Conservation (phyloP, 2,888 invertebrate species). For the Acholoe squamosa region DNA sequence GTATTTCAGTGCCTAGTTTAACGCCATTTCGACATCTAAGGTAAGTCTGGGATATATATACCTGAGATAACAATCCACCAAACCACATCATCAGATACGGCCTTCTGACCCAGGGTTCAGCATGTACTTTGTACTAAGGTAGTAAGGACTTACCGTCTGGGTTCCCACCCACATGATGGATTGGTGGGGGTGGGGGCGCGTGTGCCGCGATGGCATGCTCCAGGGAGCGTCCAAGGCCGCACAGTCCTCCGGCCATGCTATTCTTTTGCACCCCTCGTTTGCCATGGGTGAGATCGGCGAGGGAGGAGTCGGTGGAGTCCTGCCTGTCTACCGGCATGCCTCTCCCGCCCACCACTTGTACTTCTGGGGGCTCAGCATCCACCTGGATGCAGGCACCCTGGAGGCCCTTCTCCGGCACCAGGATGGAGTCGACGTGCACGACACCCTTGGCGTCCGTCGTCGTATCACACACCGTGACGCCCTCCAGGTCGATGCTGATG, state of each 20-base stretch:
- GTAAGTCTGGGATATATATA: no score
- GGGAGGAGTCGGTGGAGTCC: constrained; percentile 7
- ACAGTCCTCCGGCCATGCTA: constrained; percentile 1
- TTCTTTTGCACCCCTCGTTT: neutral
- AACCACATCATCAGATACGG: no score
- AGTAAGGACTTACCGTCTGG: constrained; percentile 40
- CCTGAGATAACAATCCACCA: no score
- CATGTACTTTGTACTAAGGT: neutral
- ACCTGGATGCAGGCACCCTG: constrained; percentile 25
- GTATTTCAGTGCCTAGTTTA: no score
- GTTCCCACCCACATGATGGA: constrained; percentile 42
- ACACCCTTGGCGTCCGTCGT: neutral
- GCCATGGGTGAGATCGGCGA: neutral
- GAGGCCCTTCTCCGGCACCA: constrained; percentile 29
- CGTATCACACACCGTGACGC: neutral
- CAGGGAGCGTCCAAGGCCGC: constrained; percentile 45
- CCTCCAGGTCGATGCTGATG: constrained; percentile 57
- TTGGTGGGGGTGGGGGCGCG: neutral
- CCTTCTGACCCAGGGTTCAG: no score
- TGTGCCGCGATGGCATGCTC: constrained; percentile 21
- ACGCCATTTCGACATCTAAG: no score
- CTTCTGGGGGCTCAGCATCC: neutral
- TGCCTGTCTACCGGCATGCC: neutral
- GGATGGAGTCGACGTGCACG: constrained; percentile 22
- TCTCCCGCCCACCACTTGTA: neutral